Evolutionary conservation across 2,888 invertebrate genomes (phyloP).

Genomic region (Tetanocera ferruginea): DNA sequence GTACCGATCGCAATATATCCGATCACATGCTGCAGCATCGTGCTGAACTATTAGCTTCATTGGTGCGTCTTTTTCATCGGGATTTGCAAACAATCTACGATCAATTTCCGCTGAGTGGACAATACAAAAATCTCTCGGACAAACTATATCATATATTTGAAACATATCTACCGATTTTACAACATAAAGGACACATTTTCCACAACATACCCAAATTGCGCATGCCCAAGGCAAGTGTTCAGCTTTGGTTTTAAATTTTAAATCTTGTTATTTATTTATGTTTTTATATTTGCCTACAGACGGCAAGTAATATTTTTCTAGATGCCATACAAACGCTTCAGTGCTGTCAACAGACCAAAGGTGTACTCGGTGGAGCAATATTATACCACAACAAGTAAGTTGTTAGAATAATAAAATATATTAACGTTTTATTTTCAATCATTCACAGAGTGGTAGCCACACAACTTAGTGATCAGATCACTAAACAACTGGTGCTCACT

Average conservation of each 20-base stretch:
- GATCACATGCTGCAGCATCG: constrained; percentile 86
- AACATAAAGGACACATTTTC: constrained; percentile 87
- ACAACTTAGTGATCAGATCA: constrained; percentile 80
- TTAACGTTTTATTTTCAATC: background rate
- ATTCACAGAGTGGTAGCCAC: constrained; percentile 82
- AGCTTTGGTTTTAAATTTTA: background rate
- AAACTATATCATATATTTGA: constrained; percentile 89
- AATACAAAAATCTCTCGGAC: constrained; percentile 74
- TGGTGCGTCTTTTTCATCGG: constrained; percentile 87
- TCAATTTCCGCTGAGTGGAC: constrained; percentile 70
- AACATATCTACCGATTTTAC: constrained; percentile 88
- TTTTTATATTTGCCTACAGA: constrained; percentile 72
- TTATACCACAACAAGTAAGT: constrained; percentile 90
- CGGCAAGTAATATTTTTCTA: constrained; percentile 87
- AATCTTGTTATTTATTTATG: constrained; percentile 5
- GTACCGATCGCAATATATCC: constrained; percentile 87
- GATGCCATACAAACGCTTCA: constrained; percentile 90
- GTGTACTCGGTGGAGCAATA: constrained; percentile 87
- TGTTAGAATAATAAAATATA: background rate
- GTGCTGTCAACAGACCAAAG: constrained; percentile 82
- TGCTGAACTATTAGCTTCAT: constrained; percentile 80
- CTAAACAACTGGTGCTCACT: constrained; percentile 84
- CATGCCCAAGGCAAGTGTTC: constrained; percentile 79
- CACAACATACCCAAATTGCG: constrained; percentile 85
- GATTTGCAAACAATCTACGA: constrained; percentile 81